Percentiles rank a stretch among this genome's conserved stretches.
phyloP scores from a whole-genome alignment of 2,888 invertebrate genomes.

The Octodonta nipae region DNA sequence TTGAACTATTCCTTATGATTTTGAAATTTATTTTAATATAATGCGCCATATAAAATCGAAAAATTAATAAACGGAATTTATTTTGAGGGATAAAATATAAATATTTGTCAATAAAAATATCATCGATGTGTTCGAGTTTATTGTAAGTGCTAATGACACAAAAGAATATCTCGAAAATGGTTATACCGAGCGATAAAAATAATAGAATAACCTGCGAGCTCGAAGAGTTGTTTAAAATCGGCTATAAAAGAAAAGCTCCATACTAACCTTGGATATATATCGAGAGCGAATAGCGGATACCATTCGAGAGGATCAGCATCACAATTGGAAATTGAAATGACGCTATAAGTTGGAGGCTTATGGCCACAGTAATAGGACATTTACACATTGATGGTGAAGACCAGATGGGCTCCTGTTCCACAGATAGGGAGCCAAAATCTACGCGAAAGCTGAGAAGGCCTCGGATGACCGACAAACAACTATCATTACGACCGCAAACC shows the following conservation, averaged over 20 bases:
- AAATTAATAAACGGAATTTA: too few species aligned
- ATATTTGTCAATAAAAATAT: too few species aligned
- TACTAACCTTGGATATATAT: conserved; percentile 17
- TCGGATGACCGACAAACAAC: conserved; percentile 15
- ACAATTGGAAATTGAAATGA: conserved; percentile 37
- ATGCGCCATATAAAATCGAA: too few species aligned
- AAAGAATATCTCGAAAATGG: too few species aligned
- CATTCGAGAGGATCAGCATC: conserved; percentile 25
- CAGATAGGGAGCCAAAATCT: conserved; percentile 1
- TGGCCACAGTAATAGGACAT: conserved; percentile 32
- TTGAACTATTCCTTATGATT: too few species aligned
- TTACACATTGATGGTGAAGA: conserved; percentile 32
- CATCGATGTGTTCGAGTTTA: too few species aligned
- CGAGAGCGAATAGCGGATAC: conserved; percentile 15
- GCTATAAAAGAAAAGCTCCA: conserved; percentile 22
- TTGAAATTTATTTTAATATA: too few species aligned
- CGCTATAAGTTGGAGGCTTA: conserved; percentile 32
- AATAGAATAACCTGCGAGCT: conserved; percentile 17
- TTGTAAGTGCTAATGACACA: too few species aligned
- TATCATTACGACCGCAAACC: conserved; percentile 15
- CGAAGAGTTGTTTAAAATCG: conserved; percentile 21
- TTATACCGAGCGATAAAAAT: conserved; percentile 17
- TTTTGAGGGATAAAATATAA: too few species aligned
- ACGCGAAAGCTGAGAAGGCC: conserved; percentile 8
- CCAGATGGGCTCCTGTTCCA: conserved; percentile 19